phyloP scores from a whole-genome alignment of 2,113 vertebrate species.

The Aphelocoma coerulescens region DNA sequence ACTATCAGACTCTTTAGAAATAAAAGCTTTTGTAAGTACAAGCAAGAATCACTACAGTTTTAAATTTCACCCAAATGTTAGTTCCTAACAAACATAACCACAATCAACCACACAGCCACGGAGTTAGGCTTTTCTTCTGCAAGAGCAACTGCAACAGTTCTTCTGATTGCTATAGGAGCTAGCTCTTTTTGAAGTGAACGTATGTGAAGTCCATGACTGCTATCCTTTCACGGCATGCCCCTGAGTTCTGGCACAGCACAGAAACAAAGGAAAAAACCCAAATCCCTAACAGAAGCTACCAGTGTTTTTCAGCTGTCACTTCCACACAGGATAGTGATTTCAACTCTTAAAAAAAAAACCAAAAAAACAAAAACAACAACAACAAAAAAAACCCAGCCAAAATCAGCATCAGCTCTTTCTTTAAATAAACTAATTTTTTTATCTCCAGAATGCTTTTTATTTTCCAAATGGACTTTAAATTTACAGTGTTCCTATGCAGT shows the following conservation, averaged over 20 bases:
- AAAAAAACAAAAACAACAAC: too few species aligned
- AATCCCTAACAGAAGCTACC: not conserved
- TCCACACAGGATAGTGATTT: not conserved
- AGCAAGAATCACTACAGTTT: not conserved
- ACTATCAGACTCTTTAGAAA: not conserved
- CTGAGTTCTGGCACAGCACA: not conserved
- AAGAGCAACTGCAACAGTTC: not conserved
- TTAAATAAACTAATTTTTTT: not conserved
- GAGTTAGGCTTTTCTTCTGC: not conserved
- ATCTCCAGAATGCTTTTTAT: not conserved
- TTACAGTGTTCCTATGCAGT: not conserved
- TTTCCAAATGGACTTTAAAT: not conserved
- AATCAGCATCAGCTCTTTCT: not conserved
- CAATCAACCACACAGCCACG: not conserved
- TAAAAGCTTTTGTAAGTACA: not conserved
- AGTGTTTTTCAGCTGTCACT: not conserved
- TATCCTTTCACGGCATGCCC: not conserved
- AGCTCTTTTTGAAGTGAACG: not conserved
- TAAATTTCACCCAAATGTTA: not conserved
- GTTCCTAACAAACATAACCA: not conserved
- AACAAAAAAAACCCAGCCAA: not conserved
- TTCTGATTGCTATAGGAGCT: not conserved
- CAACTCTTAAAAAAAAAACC: not conserved
- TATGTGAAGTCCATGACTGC: not conserved
- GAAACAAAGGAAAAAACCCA: not conserved